These are phyloP conservation scores for Acrocephalus scirpaceus DNA, from an alignment of 2,797 vertebrate genomes.

Conservation along the genomic window DNA sequence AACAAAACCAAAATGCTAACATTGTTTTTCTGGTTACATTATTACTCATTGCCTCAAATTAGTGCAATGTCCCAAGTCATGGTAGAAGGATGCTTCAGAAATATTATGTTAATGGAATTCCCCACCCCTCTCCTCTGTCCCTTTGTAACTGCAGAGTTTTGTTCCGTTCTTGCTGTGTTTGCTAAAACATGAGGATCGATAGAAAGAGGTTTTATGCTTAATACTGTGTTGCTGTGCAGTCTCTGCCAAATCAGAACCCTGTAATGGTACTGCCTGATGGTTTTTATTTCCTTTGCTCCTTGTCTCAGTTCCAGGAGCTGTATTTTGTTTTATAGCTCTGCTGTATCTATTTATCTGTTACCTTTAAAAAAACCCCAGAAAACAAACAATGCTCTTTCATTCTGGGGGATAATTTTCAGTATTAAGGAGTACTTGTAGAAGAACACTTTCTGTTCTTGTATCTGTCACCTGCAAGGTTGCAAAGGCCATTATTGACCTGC, in stretches of 20 bases:
- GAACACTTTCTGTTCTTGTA: not conserved
- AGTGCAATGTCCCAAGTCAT: not conserved
- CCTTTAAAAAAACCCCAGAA: no score
- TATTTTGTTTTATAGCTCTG: not conserved
- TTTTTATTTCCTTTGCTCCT: not conserved
- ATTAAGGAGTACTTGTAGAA: not conserved
- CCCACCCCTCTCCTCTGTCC: not conserved
- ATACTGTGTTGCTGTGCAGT: not conserved
- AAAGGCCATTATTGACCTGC: not conserved
- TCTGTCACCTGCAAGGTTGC: not conserved
- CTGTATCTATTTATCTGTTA: not conserved
- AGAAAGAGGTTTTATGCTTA: not conserved
- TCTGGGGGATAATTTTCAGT: not conserved
- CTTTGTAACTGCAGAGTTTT: not conserved
- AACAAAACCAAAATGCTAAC: not conserved
- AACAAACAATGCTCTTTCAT: not conserved
- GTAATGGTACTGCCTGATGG: not conserved
- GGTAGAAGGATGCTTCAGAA: not conserved
- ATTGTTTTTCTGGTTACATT: not conserved
- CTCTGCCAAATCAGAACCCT: not conserved
- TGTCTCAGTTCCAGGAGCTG: not conserved
- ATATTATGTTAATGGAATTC: not conserved
- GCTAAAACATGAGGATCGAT: not conserved
- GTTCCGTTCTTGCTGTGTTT: not conserved
- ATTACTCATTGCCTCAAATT: not conserved